Conservation (phyloP, 2,888 invertebrate species). For the Dermolepida albohirtum region DNA sequence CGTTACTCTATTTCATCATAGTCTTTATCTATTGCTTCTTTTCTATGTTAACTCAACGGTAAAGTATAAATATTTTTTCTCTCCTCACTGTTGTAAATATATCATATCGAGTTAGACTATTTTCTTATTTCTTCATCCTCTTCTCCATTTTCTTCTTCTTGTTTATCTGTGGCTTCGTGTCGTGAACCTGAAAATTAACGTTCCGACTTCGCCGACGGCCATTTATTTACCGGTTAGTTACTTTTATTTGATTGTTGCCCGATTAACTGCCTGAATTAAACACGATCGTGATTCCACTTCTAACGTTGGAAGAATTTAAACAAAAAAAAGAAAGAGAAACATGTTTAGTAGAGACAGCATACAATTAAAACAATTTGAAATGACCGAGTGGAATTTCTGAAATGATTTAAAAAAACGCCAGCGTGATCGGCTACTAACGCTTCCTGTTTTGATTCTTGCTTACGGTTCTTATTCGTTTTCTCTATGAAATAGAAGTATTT, state of each 20-base stretch:
- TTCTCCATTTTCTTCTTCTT: slow-evolving; percentile 4
- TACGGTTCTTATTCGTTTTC: too few species aligned
- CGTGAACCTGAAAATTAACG: slow-evolving; percentile 22
- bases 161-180: background rate
- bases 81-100: too few species aligned
- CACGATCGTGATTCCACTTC: slow-evolving; percentile 1
- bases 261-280: slow-evolving; percentile 30
- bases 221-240: slow-evolving; percentile 23
- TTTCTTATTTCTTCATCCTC: background rate
- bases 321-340: background rate
- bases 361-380: slow-evolving; percentile 3
- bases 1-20: too few species aligned
- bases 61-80: too few species aligned
- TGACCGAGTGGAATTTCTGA: too few species aligned
- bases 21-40: too few species aligned
- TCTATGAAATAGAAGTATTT: too few species aligned
- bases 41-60: too few species aligned
- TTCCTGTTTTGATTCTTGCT: too few species aligned
- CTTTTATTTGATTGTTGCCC: slow-evolving; percentile 17
- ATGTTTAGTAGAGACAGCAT: background rate
- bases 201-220: slow-evolving; percentile 2
- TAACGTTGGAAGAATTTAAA: slow-evolving; percentile 6
- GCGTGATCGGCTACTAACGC: too few species aligned
- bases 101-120: background rate
- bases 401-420: too few species aligned